These are phyloP conservation scores for Craterocephalus amniculus DNA, from an alignment of 2,797 vertebrate species.

Conservation along the genomic window DNA sequence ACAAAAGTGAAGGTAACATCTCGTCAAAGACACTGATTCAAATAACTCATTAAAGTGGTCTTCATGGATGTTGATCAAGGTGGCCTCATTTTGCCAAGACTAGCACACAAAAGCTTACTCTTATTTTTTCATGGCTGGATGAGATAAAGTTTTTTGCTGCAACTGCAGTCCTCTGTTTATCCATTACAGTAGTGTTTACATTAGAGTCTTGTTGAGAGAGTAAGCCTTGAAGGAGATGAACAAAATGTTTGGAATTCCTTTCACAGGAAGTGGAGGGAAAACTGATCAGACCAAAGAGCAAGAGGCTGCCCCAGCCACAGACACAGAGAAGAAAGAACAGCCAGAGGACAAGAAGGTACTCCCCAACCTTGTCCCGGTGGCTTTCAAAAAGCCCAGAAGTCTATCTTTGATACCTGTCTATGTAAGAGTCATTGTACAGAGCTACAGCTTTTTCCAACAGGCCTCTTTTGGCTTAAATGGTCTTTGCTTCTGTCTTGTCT, in stretches of 20 bases:
- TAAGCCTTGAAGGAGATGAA: slow-evolving; percentile 4
- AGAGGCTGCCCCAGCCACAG: slow-evolving; percentile 46
- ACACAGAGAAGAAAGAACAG: slow-evolving; percentile 57
- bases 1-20: slow-evolving; percentile 86
- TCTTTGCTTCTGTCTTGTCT: slow-evolving; percentile 1
- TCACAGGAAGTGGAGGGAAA: slow-evolving; percentile 66
- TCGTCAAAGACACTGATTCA: not conserved
- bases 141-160: not conserved
- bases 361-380: slow-evolving; percentile 40
- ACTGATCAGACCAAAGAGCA: slow-evolving; percentile 62
- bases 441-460: not conserved
- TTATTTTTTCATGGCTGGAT: not conserved
- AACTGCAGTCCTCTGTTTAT: too few relatives aligned
- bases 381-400: slow-evolving; percentile 70
- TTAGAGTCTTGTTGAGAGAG: slow-evolving; percentile 1
- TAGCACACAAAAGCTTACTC: not conserved
- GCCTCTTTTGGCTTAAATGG: not conserved
- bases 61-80: not conserved
- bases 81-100: not conserved
- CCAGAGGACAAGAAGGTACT: slow-evolving; percentile 75
- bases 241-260: slow-evolving; percentile 23
- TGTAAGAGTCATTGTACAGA: slow-evolving; percentile 52
- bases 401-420: slow-evolving; percentile 71
- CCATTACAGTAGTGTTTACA: not conserved
- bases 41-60: too few relatives aligned